phyloP scores from a whole-genome alignment of 2,113 vertebrate genomes.

The Pygoscelis antarcticus region DNA sequence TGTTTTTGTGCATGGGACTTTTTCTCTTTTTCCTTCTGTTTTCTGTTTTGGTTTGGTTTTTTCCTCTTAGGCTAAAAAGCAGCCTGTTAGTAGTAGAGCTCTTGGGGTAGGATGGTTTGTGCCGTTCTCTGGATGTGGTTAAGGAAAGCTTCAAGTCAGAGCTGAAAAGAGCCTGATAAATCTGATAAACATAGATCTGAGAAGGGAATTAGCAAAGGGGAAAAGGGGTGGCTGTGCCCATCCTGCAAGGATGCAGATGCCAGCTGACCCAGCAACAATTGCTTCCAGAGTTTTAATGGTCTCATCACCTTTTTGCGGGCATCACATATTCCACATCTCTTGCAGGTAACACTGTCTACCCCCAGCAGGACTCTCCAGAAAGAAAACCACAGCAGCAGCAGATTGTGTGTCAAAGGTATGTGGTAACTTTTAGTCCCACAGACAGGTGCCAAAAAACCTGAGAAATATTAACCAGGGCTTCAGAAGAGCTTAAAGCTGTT shows the following conservation, averaged over 20 bases:
- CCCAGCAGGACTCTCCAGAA: neutral
- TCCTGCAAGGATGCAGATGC: neutral
- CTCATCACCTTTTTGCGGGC: neutral
- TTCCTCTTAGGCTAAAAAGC: neutral
- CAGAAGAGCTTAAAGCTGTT: neutral
- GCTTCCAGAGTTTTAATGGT: neutral
- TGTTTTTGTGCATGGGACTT: neutral
- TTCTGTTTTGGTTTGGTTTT: neutral
- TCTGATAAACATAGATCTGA: neutral
- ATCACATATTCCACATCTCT: neutral
- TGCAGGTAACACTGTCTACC: neutral
- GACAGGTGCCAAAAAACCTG: neutral
- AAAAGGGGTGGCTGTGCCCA: rapidly evolving
- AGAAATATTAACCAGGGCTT: neutral
- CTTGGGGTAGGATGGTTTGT: neutral
- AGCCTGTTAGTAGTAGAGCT: neutral
- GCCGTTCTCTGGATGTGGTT: neutral
- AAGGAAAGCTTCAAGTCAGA: neutral
- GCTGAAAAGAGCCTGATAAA: neutral
- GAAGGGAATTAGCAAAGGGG: neutral
- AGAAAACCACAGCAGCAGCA: neutral
- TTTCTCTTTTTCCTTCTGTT: neutral
- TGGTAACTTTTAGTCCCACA: neutral
- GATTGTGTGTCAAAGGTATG: neutral
- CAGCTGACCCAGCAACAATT: neutral